These are phyloP conservation scores for Dermolepida albohirtum DNA, from an alignment of 2,888 invertebrate species.

Conservation along the genomic window DNA sequence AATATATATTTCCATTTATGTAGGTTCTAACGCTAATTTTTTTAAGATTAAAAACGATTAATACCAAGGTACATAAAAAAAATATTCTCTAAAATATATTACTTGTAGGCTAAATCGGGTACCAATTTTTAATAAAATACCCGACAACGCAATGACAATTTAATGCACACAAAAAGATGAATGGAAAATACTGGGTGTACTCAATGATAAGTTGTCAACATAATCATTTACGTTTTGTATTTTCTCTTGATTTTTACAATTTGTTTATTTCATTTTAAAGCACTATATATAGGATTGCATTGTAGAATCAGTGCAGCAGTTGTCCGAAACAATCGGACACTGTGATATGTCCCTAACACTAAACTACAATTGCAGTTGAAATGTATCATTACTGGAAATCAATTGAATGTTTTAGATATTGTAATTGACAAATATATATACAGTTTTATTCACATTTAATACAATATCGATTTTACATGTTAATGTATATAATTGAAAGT, in stretches of 20 bases:
- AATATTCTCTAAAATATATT: constrained; percentile 51
- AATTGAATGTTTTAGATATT: constrained; percentile 14
- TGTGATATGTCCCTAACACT: constrained; percentile 63
- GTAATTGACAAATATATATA: constrained; percentile 4
- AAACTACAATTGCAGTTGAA: constrained; percentile 53
- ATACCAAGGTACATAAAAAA: constrained; percentile 61
- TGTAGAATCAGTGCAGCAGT: constrained; percentile 61
- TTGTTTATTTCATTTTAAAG: constrained; percentile 55
- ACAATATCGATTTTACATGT: no score
- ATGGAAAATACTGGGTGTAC: constrained; percentile 60
- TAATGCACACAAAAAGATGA: constrained; percentile 60
- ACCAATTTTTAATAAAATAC: constrained; percentile 41
- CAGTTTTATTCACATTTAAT: no score
- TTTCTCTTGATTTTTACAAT: constrained; percentile 14
- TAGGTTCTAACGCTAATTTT: constrained; percentile 37
- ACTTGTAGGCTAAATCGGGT: constrained; percentile 43
- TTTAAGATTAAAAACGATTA: constrained; percentile 54
- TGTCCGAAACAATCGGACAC: constrained; percentile 55
- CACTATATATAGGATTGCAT: constrained; percentile 64
- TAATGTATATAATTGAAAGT: no score
- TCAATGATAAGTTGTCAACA: constrained; percentile 40
- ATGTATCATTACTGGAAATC: constrained; percentile 34
- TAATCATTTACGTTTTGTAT: constrained; percentile 53
- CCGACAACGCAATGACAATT: constrained; percentile 46
- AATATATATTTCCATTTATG: constrained; percentile 12